Evolutionary conservation across 1,140 invertebrate genomes (phyloP), one percentile per base, ranked within the genome.

Genomic region (Lanistes nyassanus): DNA sequence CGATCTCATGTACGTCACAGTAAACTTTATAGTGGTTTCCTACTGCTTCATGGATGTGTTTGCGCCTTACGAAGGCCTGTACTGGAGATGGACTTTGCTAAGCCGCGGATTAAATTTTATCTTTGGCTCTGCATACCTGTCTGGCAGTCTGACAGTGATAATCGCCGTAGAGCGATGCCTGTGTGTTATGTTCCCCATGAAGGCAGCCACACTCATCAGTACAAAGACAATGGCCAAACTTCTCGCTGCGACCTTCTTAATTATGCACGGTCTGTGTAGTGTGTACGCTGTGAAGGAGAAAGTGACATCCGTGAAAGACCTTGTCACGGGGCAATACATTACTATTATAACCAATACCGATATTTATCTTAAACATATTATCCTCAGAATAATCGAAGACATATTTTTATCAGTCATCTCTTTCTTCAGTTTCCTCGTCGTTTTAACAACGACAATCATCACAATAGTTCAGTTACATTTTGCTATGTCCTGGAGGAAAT

Each of bases 171-270:
- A 60, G 56, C 23, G 56, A 23, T 60, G 56, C 29, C 11, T 60
- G 56, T 60, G 56, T 31, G 56, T 60, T 3, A 31, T 60, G 56
- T 60, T 60, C 9, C 56, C 56, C 29, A 60, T 60, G 56, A 60
- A 60, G 56, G 56, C 56, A 9, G 29, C 29, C 2, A 60, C 56
- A 31, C 56, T 60, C 56, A 60, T 60, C 29, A 60, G 29, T 3
- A 60, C 56, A 1, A n/a, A 31, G 56, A 60, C 56, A 11, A 60
- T 60, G 56, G 56, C 29, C 29, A 26, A 19, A 11, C 11, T 60
- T 3, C 23, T 60, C 56, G 9, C 56, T 23, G 1, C 9, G n/a
- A 26, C 56, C 11, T n/a, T 60, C n/a, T 2, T 60, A 31, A 11
- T 60, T 7, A 31, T 60, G 11, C 56, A 60, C n/a, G 23, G n/a